Percentiles rank a stretch among this genome's conserved stretches.
Evolutionary conservation across 2,113 vertebrate genomes (phyloP).

Genomic region (Salvelinus sp.): DNA sequence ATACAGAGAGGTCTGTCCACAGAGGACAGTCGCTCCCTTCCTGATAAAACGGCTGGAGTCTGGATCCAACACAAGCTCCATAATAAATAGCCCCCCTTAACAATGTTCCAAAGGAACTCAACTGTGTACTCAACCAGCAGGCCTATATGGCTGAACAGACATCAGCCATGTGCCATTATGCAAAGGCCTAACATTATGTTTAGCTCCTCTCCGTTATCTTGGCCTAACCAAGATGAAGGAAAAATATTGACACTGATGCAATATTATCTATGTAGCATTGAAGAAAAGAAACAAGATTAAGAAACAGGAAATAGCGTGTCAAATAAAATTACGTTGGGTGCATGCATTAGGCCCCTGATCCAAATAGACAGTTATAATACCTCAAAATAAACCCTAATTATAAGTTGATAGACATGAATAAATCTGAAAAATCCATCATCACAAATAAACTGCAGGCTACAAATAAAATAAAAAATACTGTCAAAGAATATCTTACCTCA

Average conservation of each 20-base stretch:
- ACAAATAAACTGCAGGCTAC: neutral
- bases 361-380: no score
- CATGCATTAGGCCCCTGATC: no score
- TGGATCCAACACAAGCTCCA: slow-evolving; percentile 17
- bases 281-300: no score
- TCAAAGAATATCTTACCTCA: slow-evolving; percentile 75
- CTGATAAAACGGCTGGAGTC: slow-evolving; percentile 16
- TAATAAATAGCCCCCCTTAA: slow-evolving; percentile 11
- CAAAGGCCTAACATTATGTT: slow-evolving; percentile 2
- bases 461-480: neutral
- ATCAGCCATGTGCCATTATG: neutral
- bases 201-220: neutral
- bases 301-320: no score
- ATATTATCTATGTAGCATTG: no score
- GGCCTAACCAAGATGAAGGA: no score
- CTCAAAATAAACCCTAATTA: no score
- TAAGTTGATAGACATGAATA: no score
- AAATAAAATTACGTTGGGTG: no score
- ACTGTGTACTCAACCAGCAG: neutral
- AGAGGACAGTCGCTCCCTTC: slow-evolving; percentile 21
- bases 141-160: neutral
- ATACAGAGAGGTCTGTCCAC: slow-evolving; percentile 8
- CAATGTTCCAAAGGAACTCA: slow-evolving; percentile 3
- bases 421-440: no score
- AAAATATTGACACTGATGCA: no score